Evolutionary conservation across 2,113 vertebrate genomes (phyloP), one percentile per base, ranked within the genome.

Genomic region (Epinephelus lanceolatus): DNA sequence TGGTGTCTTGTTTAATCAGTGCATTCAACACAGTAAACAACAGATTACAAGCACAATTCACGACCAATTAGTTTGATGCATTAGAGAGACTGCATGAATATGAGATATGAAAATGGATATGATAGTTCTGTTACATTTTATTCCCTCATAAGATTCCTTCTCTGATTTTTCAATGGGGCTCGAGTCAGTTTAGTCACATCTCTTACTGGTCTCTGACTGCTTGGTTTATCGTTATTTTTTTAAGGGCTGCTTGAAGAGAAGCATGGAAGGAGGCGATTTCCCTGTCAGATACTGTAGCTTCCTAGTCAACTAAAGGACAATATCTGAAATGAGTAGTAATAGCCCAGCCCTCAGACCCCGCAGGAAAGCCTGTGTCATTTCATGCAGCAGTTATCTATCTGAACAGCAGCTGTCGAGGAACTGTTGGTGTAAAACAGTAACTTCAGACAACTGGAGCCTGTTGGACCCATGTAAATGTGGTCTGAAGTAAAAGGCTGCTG

Each of bases 171-270:
- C 51, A 56, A 25, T 27, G 53, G 10, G 49, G 25, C 66, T 72
- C 23, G 30, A 73, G 21, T 53, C 40, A 23, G 47, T 37, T 45
- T 18, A 13, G 33, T 52, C 8, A n/a, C 4, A 14, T 33, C 25
- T 62, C 60, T 63, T 47, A 47, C 23, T 56, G 0, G 0, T 51
- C 19, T 56, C 37, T 52, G 0, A 53, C 47, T 30, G 27, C 52
- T 67, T 18, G 12, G 33, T 69, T 66, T 78, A 47, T 59, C 15
- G 14, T 56, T 19, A 1, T 56, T 55, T 53, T 71, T 71, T 70
- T n/a, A 77, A 57, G 30, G 47, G 14, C 37, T 71, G 42, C 78
- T 88, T 60, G 33, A 71, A n/a, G 47, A 80, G 15, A 77, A 76
- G 60, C 52, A 27, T 33, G 21, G 18, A 71, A 67, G 6, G 40